Conservation (phyloP, 2,888 invertebrate genomes). For the Cantharis rufa region DNA sequence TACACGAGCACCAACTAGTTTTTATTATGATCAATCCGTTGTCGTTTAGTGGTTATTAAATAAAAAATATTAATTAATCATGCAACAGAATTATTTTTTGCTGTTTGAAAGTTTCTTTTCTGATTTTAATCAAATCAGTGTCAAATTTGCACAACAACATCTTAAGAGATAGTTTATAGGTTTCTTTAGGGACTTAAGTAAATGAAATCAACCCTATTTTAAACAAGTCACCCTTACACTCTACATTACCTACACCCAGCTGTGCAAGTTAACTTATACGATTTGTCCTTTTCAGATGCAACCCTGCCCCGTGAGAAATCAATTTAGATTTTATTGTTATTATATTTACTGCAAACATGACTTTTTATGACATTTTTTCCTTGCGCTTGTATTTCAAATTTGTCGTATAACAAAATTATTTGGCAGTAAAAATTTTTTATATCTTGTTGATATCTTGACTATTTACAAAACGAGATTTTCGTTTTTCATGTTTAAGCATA, state of each 20-base stretch:
- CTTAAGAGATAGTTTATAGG: slow-evolving; percentile 6
- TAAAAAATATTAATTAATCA: not conserved
- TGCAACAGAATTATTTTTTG: not conserved
- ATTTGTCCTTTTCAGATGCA: slow-evolving; percentile 45
- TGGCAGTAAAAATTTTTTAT: slow-evolving; percentile 42
- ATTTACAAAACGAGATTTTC: not conserved
- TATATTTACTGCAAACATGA: slow-evolving; percentile 53
- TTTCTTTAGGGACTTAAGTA: slow-evolving; percentile 13
- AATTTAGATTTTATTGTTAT: slow-evolving; percentile 56
- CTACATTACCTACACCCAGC: slow-evolving; percentile 41
- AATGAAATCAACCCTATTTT: slow-evolving; percentile 20
- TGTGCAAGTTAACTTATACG: slow-evolving; percentile 42
- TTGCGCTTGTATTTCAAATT: slow-evolving; percentile 42
- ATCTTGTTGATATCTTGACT: slow-evolving; percentile 19
- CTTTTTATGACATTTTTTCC: slow-evolving; percentile 42
- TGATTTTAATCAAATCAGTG: not conserved
- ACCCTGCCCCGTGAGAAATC: slow-evolving; percentile 54
- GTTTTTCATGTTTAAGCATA: slow-evolving; percentile 1
- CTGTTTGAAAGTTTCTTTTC: not conserved
- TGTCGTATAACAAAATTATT: slow-evolving; percentile 46
- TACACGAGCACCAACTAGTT: slow-evolving; percentile 10
- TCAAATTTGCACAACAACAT: not conserved
- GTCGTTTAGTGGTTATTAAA: not conserved
- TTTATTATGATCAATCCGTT: slow-evolving; percentile 8
- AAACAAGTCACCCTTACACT: slow-evolving; percentile 16